Percentiles rank a stretch among this genome's conserved stretches.
Conservation (phyloP, 1,140 invertebrate genomes). For the Polyergus mexicanus region DNA sequence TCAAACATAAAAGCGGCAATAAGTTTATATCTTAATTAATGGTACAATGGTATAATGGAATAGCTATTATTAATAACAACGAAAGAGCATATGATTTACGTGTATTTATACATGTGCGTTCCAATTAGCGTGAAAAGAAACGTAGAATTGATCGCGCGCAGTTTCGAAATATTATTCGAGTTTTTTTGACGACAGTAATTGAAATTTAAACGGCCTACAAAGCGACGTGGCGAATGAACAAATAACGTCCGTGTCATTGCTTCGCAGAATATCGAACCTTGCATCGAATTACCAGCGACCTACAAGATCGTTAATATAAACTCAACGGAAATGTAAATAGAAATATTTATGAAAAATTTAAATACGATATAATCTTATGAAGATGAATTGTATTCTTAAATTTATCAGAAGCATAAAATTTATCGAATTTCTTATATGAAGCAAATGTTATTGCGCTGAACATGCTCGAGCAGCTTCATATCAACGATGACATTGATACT, state of each 20-base stretch:
- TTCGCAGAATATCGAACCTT: constrained; percentile 44
- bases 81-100: constrained; percentile 61
- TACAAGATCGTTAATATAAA: constrained; percentile 21
- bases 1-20: constrained; percentile 51
- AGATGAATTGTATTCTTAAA: constrained; percentile 1
- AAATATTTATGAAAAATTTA: neutral
- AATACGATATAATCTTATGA: neutral
- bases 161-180: constrained; percentile 61
- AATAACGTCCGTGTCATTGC: constrained; percentile 43
- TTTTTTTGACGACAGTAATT: constrained; percentile 19
- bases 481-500: constrained; percentile 20
- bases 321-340: neutral
- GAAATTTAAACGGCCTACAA: constrained; percentile 60
- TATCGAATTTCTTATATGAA: constrained; percentile 63
- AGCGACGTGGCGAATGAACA: constrained; percentile 44
- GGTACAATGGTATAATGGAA: constrained; percentile 42
- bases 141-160: constrained; percentile 63
- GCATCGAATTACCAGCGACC: constrained; percentile 51
- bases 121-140: constrained; percentile 53
- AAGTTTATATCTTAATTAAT: constrained; percentile 63
- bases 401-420: constrained; percentile 40
- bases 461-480: constrained; percentile 22
- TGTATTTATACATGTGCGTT: constrained; percentile 43
- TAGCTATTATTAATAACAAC: constrained; percentile 65
- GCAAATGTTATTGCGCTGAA: constrained; percentile 64